Base-by-base conservation (phyloP, 2,888 invertebrate genomes). In the Athalia rosae region DNA sequence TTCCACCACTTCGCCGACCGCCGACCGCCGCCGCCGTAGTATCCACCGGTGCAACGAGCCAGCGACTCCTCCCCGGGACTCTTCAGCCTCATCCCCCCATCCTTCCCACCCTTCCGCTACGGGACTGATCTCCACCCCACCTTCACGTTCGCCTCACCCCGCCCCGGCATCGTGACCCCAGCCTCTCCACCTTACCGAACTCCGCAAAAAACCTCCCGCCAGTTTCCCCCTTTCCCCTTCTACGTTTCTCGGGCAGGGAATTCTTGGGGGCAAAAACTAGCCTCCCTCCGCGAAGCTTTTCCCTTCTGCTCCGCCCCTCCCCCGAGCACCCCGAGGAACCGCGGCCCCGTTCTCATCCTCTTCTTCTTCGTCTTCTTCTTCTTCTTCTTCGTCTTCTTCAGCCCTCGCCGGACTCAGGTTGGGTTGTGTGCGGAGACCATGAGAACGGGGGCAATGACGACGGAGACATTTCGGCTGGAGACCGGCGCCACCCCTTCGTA, bases 221-320 rank as follows among this genome's bases (percentile, higher is more conserved):
- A 41, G 41, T 45, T 61, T 66, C 47, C 61, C 64, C 64, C 78
- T 79, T 69, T 77, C 76, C 67, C 79, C 80, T 43, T 67, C 76
- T 48, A 66, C 64, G n/a, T 63, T 66, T 67, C 78, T 78, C 76
- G 80, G 81, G 66, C 81, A 81, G 79, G 78, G 76, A 74, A 78
- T 79, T 76, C 64, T 56, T 78, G 56, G 77, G 77, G 79, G 80
- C 80, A 71, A 71, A 71, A 71, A 71, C 81, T 81, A 80, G 80
- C 81, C 80, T 80, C 82, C 81, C 82, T 78, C 67, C 79, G 69
- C 77, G 71, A 64, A 79, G 78, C 77, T 66, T 63, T 77, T 64
- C 79, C 77, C 71, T 71, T 71, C 58, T 58, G 58, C 58, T 58
- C 58, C 71, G 71, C 71, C 71, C 58, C 71, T 48, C 71, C 56